Conservation (phyloP, 2,113 vertebrate genomes). For the Tragelaphus imberbis region DNA sequence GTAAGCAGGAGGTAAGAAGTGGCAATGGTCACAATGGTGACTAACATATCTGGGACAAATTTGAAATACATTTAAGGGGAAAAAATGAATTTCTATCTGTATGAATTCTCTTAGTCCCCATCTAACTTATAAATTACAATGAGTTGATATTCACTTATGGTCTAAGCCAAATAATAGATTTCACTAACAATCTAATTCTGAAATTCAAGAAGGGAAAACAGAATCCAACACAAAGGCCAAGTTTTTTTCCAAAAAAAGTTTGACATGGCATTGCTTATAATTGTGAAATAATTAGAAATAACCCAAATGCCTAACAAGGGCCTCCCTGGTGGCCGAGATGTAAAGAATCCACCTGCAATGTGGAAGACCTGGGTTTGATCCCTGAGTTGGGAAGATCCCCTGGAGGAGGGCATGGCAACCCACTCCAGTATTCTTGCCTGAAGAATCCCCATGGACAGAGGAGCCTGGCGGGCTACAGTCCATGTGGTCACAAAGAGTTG, state of each 20-base stretch:
- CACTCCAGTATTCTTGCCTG: background rate
- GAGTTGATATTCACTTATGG: background rate
- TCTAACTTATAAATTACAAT: background rate
- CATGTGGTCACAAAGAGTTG: accelerated
- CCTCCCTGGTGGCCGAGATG: background rate
- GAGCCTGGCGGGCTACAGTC: background rate
- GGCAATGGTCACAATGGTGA: background rate
- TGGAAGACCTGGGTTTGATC: background rate
- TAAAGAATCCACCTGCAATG: background rate
- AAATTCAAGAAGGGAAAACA: background rate
- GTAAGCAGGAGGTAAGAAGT: background rate
- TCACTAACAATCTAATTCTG: background rate
- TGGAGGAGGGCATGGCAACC: background rate
- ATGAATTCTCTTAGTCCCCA: background rate
- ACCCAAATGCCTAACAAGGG: background rate
- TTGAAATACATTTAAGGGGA: background rate
- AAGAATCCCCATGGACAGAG: background rate
- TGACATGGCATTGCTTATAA: background rate
- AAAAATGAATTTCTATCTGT: background rate
- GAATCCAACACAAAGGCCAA: background rate
- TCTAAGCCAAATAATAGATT: background rate
- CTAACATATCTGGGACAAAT: background rate
- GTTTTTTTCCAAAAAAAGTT: background rate
- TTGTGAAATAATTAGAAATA: background rate
- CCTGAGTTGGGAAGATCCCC: background rate